Conservation (phyloP, 2,888 invertebrate genomes). For the Mythimna impura region DNA sequence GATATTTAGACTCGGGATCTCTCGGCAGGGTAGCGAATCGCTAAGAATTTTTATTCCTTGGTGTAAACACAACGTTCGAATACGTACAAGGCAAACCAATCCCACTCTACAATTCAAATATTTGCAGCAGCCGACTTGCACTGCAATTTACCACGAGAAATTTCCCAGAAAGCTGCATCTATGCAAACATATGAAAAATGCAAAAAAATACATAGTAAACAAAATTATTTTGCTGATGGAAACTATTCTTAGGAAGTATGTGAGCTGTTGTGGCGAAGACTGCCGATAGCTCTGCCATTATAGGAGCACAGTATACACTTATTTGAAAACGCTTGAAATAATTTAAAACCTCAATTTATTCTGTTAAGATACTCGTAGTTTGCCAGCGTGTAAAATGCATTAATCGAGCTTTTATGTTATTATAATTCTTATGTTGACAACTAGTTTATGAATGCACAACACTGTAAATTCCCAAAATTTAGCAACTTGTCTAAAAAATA, state of each 20-base stretch:
- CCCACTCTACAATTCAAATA: constrained; percentile 89
- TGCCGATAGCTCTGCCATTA: constrained; percentile 22
- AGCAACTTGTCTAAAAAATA: too few relatives aligned
- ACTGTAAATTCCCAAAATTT: too few relatives aligned
- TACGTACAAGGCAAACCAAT: constrained; percentile 87
- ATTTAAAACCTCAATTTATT: constrained; percentile 31
- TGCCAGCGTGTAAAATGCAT: not conserved
- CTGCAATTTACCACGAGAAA: constrained; percentile 81
- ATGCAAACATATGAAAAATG: constrained; percentile 69
- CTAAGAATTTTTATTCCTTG: constrained; percentile 82
- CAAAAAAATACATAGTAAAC: constrained; percentile 64
- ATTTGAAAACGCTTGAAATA: constrained; percentile 38
- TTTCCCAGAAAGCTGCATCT: constrained; percentile 69
- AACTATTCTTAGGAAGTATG: constrained; percentile 35
- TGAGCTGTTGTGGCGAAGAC: constrained; percentile 27
- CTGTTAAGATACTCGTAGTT: constrained; percentile 19
- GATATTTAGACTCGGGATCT: constrained; percentile 48
- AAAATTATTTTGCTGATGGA: constrained; percentile 65
- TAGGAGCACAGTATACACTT: constrained; percentile 10
- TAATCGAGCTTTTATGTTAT: constrained; percentile 4
- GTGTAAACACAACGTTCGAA: constrained; percentile 84
- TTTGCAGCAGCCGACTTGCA: constrained; percentile 84
- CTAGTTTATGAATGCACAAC: too few relatives aligned
- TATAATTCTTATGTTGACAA: not conserved
- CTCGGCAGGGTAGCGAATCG: constrained; percentile 63